phyloP scores from a whole-genome alignment of 2,888 invertebrate species.

The Toxonevra muliebris region DNA sequence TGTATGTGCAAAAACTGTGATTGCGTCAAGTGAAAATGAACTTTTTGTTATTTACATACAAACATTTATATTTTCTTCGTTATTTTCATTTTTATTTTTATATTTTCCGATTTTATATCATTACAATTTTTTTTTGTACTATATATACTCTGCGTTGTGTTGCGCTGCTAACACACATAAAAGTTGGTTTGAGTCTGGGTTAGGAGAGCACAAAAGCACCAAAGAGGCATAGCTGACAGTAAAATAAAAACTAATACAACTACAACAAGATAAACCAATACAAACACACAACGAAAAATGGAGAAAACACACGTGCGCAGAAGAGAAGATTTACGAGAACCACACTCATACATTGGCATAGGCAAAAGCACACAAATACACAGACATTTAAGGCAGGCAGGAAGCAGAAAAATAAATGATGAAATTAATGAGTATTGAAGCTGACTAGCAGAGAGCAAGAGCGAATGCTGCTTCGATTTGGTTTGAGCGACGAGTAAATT shows the following conservation, averaged over 20 bases:
- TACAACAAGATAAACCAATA: slow-evolving; percentile 9
- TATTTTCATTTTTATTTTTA: slow-evolving; percentile 17
- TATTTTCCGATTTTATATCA: not conserved
- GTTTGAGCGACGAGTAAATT: slow-evolving; percentile 21
- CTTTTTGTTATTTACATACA: slow-evolving; percentile 7
- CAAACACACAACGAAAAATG: not conserved
- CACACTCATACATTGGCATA: slow-evolving; percentile 17
- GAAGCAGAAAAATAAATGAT: slow-evolving; percentile 10
- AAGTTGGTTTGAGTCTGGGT: slow-evolving; percentile 43
- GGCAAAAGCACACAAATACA: not conserved
- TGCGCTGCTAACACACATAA: not conserved
- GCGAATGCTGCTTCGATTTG: slow-evolving; percentile 5
- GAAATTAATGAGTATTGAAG: not conserved
- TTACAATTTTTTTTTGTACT: not conserved
- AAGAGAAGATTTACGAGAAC: slow-evolving; percentile 17
- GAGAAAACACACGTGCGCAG: slow-evolving; percentile 20
- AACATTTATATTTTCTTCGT: slow-evolving; percentile 9
- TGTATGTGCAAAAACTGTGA: not conserved
- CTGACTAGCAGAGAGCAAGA: slow-evolving; percentile 1
- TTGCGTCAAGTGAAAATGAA: slow-evolving; percentile 28
- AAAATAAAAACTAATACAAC: slow-evolving; percentile 14
- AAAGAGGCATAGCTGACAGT: not conserved
- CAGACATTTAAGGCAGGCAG: not conserved
- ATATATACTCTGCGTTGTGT: too few species aligned
- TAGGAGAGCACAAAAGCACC: slow-evolving; percentile 40